phyloP scores from a whole-genome alignment of 2,113 vertebrate genomes.

The Mixornis gularis region DNA sequence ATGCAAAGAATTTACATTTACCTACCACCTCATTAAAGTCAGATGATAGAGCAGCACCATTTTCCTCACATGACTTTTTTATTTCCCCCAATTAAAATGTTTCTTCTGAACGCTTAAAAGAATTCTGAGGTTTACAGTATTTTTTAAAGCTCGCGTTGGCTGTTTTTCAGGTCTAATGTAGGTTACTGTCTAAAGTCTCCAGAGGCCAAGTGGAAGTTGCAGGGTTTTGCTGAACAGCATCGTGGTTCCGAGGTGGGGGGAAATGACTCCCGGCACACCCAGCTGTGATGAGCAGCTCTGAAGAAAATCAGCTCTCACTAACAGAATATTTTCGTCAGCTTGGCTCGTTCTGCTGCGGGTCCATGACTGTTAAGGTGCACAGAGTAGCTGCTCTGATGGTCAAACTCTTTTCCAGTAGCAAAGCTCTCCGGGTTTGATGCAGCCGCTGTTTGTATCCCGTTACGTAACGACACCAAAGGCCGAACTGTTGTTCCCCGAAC shows the following conservation, averaged over 20 bases:
- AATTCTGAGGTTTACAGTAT: not conserved
- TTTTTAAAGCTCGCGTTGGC: not conserved
- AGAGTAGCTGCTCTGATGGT: not conserved
- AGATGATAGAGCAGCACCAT: not conserved
- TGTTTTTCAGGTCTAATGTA: not conserved
- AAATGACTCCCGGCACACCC: accelerated
- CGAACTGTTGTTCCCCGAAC: not conserved
- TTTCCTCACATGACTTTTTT: not conserved
- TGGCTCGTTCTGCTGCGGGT: not conserved
- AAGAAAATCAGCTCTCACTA: not conserved
- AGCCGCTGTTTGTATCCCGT: not conserved
- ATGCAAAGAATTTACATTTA: constrained; percentile 24
- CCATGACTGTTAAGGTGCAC: not conserved
- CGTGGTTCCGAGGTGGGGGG: not conserved
- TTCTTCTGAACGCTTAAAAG: not conserved
- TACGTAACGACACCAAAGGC: not conserved
- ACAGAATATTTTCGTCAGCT: not conserved
- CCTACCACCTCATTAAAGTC: constrained; percentile 8
- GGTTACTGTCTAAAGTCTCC: not conserved
- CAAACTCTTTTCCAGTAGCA: accelerated
- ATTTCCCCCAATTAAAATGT: not conserved
- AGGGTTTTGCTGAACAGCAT: not conserved
- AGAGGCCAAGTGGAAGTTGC: not conserved
- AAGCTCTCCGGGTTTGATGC: not conserved
- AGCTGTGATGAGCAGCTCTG: not conserved